Conservation (phyloP, 2,113 vertebrate species). For the Myodes glareolus region DNA sequence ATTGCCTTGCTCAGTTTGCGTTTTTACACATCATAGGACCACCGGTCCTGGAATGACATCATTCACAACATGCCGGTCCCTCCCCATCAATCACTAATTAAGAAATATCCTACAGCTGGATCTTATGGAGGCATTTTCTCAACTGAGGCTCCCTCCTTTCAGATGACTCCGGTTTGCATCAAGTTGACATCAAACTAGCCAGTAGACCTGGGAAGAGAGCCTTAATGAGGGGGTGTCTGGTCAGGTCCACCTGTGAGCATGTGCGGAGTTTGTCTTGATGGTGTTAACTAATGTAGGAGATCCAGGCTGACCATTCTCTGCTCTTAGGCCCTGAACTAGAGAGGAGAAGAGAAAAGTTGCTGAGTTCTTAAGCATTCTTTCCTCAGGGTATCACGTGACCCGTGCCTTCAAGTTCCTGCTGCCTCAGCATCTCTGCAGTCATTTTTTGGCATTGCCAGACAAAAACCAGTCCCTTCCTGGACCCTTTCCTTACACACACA, state of each 20-base stretch:
- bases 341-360: background rate
- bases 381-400: no score
- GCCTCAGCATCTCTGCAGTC: no score
- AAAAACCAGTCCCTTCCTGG: no score
- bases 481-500: no score
- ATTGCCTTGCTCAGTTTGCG: background rate
- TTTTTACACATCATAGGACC: background rate
- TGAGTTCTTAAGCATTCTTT: no score
- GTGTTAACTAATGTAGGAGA: background rate
- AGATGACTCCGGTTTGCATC: background rate
- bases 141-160: background rate
- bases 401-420: background rate
- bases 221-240: background rate
- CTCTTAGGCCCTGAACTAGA: background rate
- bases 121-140: background rate
- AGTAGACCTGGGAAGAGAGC: background rate
- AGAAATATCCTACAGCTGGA: background rate
- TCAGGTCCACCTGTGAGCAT: background rate
- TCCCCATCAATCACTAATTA: background rate
- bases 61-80: no score
- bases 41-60: background rate
- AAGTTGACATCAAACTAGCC: background rate
- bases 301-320: background rate
- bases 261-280: background rate
- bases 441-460: no score